These are phyloP conservation scores for Pachydiplax longipennis DNA, from an alignment of 2,888 invertebrate species.

Conservation along the genomic window DNA sequence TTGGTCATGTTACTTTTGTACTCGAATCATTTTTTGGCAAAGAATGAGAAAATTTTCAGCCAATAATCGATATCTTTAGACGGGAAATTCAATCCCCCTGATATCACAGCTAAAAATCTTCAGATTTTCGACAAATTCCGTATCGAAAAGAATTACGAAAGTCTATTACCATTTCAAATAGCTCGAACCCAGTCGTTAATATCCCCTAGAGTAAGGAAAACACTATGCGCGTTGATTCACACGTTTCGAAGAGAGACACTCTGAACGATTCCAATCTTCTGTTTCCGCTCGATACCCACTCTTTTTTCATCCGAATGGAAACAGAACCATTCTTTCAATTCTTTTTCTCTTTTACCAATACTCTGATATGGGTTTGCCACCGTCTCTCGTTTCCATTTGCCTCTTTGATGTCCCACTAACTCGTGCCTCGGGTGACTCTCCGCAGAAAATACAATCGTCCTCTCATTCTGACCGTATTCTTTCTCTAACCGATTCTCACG, in stretches of 20 bases:
- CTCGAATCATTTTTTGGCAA: no score
- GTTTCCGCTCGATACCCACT: not conserved
- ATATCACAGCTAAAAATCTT: no score
- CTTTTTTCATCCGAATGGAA: not conserved
- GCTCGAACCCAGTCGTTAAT: not conserved
- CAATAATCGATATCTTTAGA: no score
- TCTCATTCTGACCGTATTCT: no score
- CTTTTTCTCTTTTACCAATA: slow-evolving; percentile 21
- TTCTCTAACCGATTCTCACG: not conserved
- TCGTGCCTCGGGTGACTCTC: slow-evolving; percentile 5
- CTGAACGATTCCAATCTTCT: not conserved
- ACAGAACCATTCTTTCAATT: slow-evolving; percentile 15
- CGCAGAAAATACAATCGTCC: not conserved
- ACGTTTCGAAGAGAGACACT: not conserved
- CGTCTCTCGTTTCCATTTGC: not conserved
- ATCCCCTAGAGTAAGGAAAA: not conserved
- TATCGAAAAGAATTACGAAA: no score
- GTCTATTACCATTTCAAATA: not conserved
- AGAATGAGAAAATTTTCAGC: no score
- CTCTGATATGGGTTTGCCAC: slow-evolving; percentile 34
- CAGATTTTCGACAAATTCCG: no score
- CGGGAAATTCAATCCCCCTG: no score
- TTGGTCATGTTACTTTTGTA: no score
- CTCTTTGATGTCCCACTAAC: slow-evolving; percentile 1
- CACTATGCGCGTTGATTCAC: not conserved